A percentile compares a stretch with the other conserved stretches of the same genome.
These are phyloP conservation scores for Brachionus rotundiformis DNA, from an alignment of 1,140 invertebrate genomes.

Conservation along the genomic window DNA sequence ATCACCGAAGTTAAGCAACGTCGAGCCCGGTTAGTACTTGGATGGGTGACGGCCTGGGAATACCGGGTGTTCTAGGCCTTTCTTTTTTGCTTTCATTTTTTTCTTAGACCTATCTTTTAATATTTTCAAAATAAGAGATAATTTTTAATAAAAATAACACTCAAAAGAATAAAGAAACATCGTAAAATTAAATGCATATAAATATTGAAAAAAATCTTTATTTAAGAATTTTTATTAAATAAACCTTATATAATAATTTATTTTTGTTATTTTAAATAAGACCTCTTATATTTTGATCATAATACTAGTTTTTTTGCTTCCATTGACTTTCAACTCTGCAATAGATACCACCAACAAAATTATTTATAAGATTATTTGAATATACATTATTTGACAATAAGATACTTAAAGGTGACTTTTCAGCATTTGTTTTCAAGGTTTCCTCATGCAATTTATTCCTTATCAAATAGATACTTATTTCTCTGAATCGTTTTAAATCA, in stretches of 20 bases:
- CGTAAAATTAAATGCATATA: too few relatives aligned
- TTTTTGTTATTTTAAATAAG: background rate
- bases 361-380: constrained; percentile 27
- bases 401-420: background rate
- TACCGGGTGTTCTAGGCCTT: constrained; percentile 60
- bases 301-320: constrained; percentile 24
- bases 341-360: constrained; percentile 29
- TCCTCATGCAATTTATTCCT: background rate
- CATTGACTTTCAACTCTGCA: constrained; percentile 21
- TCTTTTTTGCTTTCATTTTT: background rate
- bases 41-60: constrained; percentile 68
- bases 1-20: constrained; percentile 68
- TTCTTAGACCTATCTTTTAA: too few relatives aligned
- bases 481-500: constrained; percentile 55
- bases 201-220: too few relatives aligned
- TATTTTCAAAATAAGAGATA: too few relatives aligned
- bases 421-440: background rate
- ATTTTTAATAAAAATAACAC: background rate
- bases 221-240: background rate
- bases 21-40: constrained; percentile 67
- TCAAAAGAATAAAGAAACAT: too few relatives aligned
- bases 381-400: constrained; percentile 28
- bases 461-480: constrained; percentile 39
- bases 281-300: background rate
- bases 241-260: background rate